A percentile compares a stretch with the other conserved stretches of the same genome.
These are phyloP conservation scores for Oncorhynchus gorbuscha DNA, from an alignment of 2,113 vertebrate species.

Conservation along the genomic window DNA sequence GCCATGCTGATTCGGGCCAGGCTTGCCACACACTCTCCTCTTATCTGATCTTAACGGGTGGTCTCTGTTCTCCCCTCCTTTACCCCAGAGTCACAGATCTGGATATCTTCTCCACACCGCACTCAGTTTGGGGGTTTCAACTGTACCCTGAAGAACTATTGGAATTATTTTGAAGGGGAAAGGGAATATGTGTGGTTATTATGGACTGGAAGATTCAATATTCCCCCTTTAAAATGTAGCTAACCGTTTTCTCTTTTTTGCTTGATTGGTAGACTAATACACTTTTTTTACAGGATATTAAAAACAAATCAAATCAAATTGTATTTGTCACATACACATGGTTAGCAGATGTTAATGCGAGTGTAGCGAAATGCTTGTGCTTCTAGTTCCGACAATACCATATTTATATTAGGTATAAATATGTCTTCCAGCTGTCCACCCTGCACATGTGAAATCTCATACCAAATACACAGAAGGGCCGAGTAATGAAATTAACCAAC, in stretches of 20 bases:
- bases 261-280: constrained; percentile 24
- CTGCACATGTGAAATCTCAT: constrained; percentile 14
- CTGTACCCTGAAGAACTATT: constrained; percentile 35
- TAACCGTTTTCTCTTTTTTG: constrained; percentile 34
- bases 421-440: background rate
- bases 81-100: constrained; percentile 46
- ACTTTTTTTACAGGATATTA: constrained; percentile 14
- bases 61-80: constrained; percentile 47
- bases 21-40: constrained; percentile 58
- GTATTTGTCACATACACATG: no score
- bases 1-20: constrained; percentile 72
- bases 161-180: constrained; percentile 43
- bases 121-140: constrained; percentile 32
- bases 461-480: background rate
- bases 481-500: background rate
- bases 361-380: no score
- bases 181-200: constrained; percentile 42
- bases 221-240: background rate
- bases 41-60: constrained; percentile 76
- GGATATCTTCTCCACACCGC: constrained; percentile 53
- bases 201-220: constrained; percentile 30
- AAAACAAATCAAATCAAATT: no score
- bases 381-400: no score
- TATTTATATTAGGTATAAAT: background rate
- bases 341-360: no score